These are phyloP conservation scores for Bubo bubo DNA, from an alignment of 2,113 vertebrate species.

Conservation along the genomic window DNA sequence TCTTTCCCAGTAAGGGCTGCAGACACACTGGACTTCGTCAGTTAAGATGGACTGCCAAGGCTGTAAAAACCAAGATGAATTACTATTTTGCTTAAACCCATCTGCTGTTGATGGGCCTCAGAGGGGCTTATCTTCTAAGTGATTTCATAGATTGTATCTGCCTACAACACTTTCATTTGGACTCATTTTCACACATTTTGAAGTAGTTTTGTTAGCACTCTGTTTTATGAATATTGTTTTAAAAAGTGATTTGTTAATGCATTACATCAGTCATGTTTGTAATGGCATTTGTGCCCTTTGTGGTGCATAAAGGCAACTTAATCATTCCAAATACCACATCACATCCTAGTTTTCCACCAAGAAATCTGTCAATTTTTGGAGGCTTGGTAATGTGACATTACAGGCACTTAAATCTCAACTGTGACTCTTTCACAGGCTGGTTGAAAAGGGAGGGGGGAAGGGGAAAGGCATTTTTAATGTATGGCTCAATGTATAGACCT, in stretches of 20 bases:
- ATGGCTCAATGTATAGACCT: not conserved
- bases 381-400: not conserved
- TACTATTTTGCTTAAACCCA: not conserved
- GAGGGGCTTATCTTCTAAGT: not conserved
- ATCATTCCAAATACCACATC: not conserved
- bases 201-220: not conserved
- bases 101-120: not conserved
- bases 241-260: not conserved
- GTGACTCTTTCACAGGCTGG: not conserved
- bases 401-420: not conserved
- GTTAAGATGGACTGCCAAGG: not conserved
- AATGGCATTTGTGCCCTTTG: not conserved
- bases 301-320: not conserved
- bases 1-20: not conserved
- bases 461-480: not conserved
- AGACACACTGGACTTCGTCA: not conserved
- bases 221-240: not conserved
- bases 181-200: not conserved
- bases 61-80: conserved; percentile 4
- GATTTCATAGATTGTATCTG: not conserved
- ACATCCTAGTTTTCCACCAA: not conserved
- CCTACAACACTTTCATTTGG: not conserved
- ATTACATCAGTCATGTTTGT: not conserved
- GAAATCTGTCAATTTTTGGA: not conserved
- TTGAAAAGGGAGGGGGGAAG: not conserved